Conservation (phyloP, 2,797 vertebrate species). For the Tapirus indicus region DNA sequence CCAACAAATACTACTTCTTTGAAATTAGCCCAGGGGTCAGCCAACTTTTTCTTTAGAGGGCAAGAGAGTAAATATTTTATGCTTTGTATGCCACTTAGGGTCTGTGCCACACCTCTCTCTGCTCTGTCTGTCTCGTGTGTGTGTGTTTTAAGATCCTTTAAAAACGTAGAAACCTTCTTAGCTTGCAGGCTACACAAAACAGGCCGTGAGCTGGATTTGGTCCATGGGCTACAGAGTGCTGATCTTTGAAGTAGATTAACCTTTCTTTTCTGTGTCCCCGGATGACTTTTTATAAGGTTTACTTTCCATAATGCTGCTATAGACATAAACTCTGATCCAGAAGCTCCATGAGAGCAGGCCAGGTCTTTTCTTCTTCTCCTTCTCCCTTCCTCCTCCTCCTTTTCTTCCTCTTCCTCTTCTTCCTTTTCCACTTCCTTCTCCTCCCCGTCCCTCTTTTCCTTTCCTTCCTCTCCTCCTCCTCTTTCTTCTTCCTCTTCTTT, state of each 20-base stretch:
- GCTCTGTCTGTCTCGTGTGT: too few species aligned
- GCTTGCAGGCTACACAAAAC: background rate
- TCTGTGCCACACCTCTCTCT: background rate
- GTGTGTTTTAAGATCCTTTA: background rate
- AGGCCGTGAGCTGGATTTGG: background rate
- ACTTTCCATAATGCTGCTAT: background rate
- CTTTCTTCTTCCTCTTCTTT: rapidly evolving
- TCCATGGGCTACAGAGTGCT: background rate
- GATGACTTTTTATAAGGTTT: background rate
- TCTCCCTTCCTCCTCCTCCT: background rate
- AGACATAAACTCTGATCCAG: background rate
- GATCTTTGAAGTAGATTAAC: background rate
- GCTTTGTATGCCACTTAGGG: background rate
- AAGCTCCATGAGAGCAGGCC: background rate
- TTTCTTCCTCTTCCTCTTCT: background rate
- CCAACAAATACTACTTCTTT: background rate
- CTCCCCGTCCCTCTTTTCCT: background rate
- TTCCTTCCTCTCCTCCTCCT: too few species aligned
- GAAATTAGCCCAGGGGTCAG: background rate
- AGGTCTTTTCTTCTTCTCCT: background rate
- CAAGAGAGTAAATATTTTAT: background rate
- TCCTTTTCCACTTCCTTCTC: too few species aligned
- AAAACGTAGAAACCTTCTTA: background rate
- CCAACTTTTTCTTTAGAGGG: background rate
- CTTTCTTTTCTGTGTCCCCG: background rate